Evolutionary conservation across 2,113 vertebrate genomes (phyloP), one percentile per base, ranked within the genome.

Genomic region (Gobiocypris rarus): DNA sequence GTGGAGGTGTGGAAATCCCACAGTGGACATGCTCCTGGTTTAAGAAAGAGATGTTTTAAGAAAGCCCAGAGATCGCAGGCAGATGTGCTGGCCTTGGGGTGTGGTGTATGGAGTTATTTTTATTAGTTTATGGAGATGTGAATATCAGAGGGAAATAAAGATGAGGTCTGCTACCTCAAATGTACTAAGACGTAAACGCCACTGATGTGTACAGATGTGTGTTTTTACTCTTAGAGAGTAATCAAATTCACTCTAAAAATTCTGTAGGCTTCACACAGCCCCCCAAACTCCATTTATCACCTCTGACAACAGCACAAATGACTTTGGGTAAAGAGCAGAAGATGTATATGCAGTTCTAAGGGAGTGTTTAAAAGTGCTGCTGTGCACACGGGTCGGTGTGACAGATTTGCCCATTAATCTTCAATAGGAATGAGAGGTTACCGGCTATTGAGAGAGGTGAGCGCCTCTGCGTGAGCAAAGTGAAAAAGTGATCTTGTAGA

Each of bases 241-340:
- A 85, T 92, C 92, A 91, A 88, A 92, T 91, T 89, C 86, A 77
- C 86, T 87, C 84, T 87, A 90, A 87, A 92, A 90, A 91, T 90
- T 77, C 90, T 87, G 87, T 81, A 56, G 80, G 81, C 85, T 86
- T 86, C 86, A 90, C 86, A 87, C 63, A 86, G 84, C 69, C 71
- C 26, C 82, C 87, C 34, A 84, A 90, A 89, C 86, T 84, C 89
- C 89, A 93, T 93, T 94, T 87, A 93, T 93, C 91, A 93, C 90
- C 85, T 89, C 87, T 91, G 91, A 93, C 90, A 93, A 83, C 88
- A 85, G 84, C 88, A 88, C 88, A 91, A 91, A 91, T 92, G 87
- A 93, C 91, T 91, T 86, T 88, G 88, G 90, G 87, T 93, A 91
- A 93, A 92, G 87, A 92, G 90, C 85, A 88, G 83, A 83, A 90